A percentile compares a stretch with the other conserved stretches of the same genome.
Evolutionary conservation across 2,888 invertebrate genomes (phyloP).

Genomic region (Andrena dorsata): DNA sequence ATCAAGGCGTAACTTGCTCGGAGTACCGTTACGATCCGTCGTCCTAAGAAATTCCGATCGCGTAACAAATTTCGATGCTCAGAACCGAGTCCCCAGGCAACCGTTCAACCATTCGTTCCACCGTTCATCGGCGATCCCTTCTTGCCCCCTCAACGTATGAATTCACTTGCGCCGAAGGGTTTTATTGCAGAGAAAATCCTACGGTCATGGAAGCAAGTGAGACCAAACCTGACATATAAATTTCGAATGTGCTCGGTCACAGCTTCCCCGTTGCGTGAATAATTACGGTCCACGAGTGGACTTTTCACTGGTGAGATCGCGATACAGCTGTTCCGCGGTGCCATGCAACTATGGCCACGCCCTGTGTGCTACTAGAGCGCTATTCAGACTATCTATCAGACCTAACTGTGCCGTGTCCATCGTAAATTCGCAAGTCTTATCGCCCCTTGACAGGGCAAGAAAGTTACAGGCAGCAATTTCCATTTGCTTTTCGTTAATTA

Average conservation of each 20-base stretch:
- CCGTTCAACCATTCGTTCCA: background rate
- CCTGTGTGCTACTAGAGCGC: conserved; percentile 43
- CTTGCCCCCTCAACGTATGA: background rate
- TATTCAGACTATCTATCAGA: conserved; percentile 44
- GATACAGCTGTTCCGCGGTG: conserved; percentile 20
- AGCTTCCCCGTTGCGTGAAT: conserved; percentile 28
- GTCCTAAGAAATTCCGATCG: conserved; percentile 64
- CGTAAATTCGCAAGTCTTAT: conserved; percentile 7
- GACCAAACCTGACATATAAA: background rate
- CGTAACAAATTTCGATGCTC: conserved; percentile 63
- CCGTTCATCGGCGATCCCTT: background rate
- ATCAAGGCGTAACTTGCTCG: conserved; percentile 64
- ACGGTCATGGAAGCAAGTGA: background rate
- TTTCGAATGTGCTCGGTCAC: background rate
- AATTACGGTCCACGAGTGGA: conserved; percentile 9
- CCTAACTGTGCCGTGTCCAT: conserved; percentile 18
- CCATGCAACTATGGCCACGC: conserved; percentile 54
- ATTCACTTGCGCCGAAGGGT: background rate
- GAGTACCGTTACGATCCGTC: conserved; percentile 66
- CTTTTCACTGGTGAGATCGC: conserved; percentile 23
- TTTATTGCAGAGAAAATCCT: background rate
- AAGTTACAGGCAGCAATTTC: background rate
- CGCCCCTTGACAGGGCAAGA: background rate
- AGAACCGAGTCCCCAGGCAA: conserved; percentile 24
- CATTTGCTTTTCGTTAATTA: background rate